Evolutionary conservation across 1,140 invertebrate genomes (phyloP).

Genomic region (Drosophila parvula): DNA sequence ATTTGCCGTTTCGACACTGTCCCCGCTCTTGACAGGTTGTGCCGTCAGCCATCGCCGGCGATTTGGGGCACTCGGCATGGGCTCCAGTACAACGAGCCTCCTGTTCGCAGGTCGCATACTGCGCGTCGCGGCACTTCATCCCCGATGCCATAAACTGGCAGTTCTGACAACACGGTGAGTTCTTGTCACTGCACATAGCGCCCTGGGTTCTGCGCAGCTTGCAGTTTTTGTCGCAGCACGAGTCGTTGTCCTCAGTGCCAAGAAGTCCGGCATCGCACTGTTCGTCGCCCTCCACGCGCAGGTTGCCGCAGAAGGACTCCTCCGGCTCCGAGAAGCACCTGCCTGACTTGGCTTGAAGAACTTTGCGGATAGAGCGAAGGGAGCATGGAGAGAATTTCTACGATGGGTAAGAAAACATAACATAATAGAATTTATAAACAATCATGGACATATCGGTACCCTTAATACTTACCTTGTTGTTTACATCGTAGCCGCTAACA

Average conservation of each 20-base stretch:
- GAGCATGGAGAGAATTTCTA: slow-evolving; percentile 98
- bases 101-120: slow-evolving; percentile 95
- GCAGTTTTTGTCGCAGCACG: slow-evolving; percentile 96
- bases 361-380: slow-evolving; percentile 95
- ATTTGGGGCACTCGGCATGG: slow-evolving; percentile 87
- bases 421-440: neutral
- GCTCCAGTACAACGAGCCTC: slow-evolving; percentile 91
- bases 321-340: slow-evolving; percentile 97
- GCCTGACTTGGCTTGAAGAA: slow-evolving; percentile 95
- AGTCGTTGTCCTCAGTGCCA: slow-evolving; percentile 95
- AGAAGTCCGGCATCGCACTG: slow-evolving; percentile 97
- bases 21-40: slow-evolving; percentile 95
- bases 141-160: slow-evolving; percentile 93
- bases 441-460: too few species aligned
- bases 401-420: slow-evolving; percentile 58
- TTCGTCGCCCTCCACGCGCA: slow-evolving; percentile 96
- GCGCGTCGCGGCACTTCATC: slow-evolving; percentile 93
- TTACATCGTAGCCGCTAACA: slow-evolving; percentile 97
- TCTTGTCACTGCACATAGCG: slow-evolving; percentile 96
- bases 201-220: slow-evolving; percentile 91
- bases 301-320: slow-evolving; percentile 97
- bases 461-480: slow-evolving; percentile 92
- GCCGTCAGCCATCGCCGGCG: slow-evolving; percentile 93
- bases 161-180: slow-evolving; percentile 96
- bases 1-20: slow-evolving; percentile 93